Percentiles rank a stretch among this genome's conserved stretches.
phyloP scores from a whole-genome alignment of 2,113 vertebrate species.

The Peromyscus maniculatus region DNA sequence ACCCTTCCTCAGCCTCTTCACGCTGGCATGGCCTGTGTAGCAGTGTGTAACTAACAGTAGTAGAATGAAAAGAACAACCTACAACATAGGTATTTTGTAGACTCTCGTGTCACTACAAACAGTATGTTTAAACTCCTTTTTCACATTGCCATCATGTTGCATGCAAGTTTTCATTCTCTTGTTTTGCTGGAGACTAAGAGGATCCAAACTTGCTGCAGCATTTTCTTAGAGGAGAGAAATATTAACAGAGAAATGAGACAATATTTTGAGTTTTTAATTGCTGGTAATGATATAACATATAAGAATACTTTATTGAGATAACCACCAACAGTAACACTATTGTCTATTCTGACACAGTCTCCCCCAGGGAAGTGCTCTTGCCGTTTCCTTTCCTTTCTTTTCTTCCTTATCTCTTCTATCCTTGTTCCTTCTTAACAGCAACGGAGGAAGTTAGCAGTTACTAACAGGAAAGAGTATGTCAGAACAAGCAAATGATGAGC shows the following conservation, averaged over 20 bases:
- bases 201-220: slow-evolving; percentile 87
- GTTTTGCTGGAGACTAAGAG: slow-evolving; percentile 86
- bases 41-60: slow-evolving; percentile 90
- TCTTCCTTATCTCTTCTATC: slow-evolving; percentile 84
- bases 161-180: slow-evolving; percentile 85
- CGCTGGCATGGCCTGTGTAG: slow-evolving; percentile 90
- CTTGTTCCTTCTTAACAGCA: slow-evolving; percentile 85
- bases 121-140: slow-evolving; percentile 87
- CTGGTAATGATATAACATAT: slow-evolving; percentile 89
- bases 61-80: slow-evolving; percentile 88
- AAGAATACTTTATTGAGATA: slow-evolving; percentile 91
- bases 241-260: slow-evolving; percentile 91
- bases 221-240: slow-evolving; percentile 91
- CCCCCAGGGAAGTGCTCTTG: slow-evolving; percentile 85
- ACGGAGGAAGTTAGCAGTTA: slow-evolving; percentile 89
- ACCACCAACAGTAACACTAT: slow-evolving; percentile 90
- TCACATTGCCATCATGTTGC: slow-evolving; percentile 87
- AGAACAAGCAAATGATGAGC: slow-evolving; percentile 88
- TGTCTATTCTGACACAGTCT: slow-evolving; percentile 88
- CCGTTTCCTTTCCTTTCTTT: slow-evolving; percentile 85
- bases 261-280: slow-evolving; percentile 93
- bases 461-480: slow-evolving; percentile 90
- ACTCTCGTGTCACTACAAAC: slow-evolving; percentile 89
- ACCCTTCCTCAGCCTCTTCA: slow-evolving; percentile 89
- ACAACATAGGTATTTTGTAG: slow-evolving; percentile 90